A percentile compares a stretch with the other conserved stretches of the same genome.
These are phyloP conservation scores for Corapipo altera DNA, from an alignment of 2,113 vertebrate genomes.

Conservation along the genomic window DNA sequence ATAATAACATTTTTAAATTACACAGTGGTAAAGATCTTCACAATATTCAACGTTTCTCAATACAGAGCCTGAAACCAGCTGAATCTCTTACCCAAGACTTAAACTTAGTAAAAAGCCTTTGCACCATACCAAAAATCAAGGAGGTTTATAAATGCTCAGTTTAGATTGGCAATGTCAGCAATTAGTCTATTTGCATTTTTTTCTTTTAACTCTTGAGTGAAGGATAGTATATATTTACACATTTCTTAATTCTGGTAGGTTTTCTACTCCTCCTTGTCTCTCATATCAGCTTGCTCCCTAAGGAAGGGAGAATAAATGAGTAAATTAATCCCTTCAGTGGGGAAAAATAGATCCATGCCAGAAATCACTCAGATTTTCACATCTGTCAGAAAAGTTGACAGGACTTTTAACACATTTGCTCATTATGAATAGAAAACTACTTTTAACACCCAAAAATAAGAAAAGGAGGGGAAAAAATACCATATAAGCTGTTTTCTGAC, in stretches of 20 bases:
- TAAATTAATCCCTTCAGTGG: background rate
- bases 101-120: background rate
- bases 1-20: background rate
- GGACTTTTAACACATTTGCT: constrained; percentile 10
- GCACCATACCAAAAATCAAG: background rate
- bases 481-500: background rate
- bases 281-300: background rate
- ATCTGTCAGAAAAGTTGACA: constrained; percentile 17
- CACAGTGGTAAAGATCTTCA: background rate
- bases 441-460: background rate
- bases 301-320: background rate
- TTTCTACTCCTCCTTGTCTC: background rate
- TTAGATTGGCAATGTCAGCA: background rate
- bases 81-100: background rate
- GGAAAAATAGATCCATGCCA: background rate
- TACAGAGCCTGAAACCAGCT: background rate
- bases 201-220: background rate
- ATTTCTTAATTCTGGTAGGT: background rate
- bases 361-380: background rate
- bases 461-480: fast-evolving
- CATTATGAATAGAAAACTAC: background rate
- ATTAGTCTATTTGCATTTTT: background rate
- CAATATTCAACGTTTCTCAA: background rate
- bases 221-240: background rate
- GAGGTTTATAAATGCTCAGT: background rate